Base-by-base conservation (phyloP, 2,888 invertebrate genomes). In the Anthophora plumipes region DNA sequence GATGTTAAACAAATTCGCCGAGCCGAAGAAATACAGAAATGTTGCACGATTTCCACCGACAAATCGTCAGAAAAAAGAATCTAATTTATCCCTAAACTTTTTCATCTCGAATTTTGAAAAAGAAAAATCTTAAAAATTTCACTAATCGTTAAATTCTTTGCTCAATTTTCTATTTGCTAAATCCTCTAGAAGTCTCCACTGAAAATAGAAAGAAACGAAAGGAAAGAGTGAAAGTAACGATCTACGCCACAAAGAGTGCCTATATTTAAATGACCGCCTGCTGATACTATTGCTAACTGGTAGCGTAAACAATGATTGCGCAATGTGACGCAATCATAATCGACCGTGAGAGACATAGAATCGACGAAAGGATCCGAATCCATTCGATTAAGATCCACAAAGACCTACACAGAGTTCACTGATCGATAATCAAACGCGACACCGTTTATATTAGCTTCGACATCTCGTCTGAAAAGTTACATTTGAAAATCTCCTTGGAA, bases 291-390 rank as follows among this genome's bases (percentile, higher is more conserved):
- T 83, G 77, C 75, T 80, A 84, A 77, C 77, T 70, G 73, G 70
- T 64, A 78, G 78, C 80, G 83, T 85, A 87, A 87, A 87, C 77
- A 87, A 77, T 78, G 82, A 80, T 88, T 88, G 88, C 87, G 87
- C 88, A 87, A 88, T 67, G 71, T 84, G 84, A 83, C 78, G 88
- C 87, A 87, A 88, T 61, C 41, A 64, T 85, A 86, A 84, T 86
- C 87, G 72, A 46, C 20, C 52, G 64, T 59, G 39, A 66, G 68
- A 73, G 68, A n/a, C 22, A 25, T 50, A 12, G 20, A 25, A 22
- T n/a, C 61, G 60, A n/a, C 25, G 9, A 41, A 69, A n/a, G 64
- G 37, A 55, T 64, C 39, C 20, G 7, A 25, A 22, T 4, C 12
- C 7, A 0, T 14, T 17, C 31, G 61, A 63, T 63, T 63, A 31